These are phyloP conservation scores for Cremastinae sp. DNA, from an alignment of 2,888 invertebrate genomes.

Conservation along the genomic window DNA sequence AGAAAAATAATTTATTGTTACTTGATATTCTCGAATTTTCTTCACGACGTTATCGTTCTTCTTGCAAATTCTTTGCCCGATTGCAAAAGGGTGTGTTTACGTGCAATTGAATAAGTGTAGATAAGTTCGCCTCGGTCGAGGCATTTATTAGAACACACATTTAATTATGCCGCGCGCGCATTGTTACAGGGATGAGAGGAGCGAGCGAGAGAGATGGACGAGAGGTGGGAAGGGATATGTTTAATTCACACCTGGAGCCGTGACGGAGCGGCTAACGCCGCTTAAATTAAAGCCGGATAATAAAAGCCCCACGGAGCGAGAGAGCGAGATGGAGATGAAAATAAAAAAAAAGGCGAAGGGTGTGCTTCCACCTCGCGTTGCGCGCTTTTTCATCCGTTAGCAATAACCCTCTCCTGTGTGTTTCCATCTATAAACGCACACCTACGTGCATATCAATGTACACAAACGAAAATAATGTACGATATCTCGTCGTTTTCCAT, in stretches of 20 bases:
- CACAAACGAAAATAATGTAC: conserved; percentile 48
- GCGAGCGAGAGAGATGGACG: conserved; percentile 3
- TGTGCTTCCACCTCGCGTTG: conserved; percentile 22
- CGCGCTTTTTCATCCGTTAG: conserved; percentile 52
- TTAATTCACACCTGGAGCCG: conserved; percentile 78
- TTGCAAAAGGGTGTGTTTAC: conserved; percentile 9
- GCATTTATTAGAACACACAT: conserved; percentile 78
- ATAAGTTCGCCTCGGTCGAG: conserved; percentile 54
- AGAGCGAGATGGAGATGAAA: conserved; percentile 12
- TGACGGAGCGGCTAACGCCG: conserved; percentile 77
- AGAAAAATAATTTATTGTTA: neutral
- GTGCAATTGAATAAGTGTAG: conserved; percentile 22
- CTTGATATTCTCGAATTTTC: neutral
- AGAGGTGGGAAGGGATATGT: conserved; percentile 68
- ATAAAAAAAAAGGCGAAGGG: neutral
- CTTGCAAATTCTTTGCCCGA: neutral
- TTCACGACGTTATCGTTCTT: neutral
- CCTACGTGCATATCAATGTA: conserved; percentile 11
- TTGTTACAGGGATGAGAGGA: conserved; percentile 66
- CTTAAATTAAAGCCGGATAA: conserved; percentile 80
- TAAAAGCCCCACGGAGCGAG: conserved; percentile 73
- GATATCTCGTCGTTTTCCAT: conserved; percentile 47
- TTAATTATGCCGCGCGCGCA: conserved; percentile 75
- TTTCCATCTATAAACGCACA: conserved; percentile 22
- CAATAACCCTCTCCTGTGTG: conserved; percentile 31